Base-by-base conservation (phyloP, 1,140 invertebrate genomes). In the Eupristina koningsbergeri region DNA sequence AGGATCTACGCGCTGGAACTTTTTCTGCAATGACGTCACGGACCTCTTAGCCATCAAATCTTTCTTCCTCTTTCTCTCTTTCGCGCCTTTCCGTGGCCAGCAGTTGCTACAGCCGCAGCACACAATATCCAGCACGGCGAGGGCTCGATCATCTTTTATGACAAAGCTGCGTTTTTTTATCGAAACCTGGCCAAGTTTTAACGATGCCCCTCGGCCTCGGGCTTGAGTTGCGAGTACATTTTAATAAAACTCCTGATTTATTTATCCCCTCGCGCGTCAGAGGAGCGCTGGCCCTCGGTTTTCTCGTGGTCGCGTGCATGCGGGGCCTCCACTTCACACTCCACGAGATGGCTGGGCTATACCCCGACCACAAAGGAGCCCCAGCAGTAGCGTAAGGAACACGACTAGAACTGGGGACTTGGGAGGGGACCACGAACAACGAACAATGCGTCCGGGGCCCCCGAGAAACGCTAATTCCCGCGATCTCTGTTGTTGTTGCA, bases 11-110 rank as follows among this genome's bases (percentile, higher is more conserved):
- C 34, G 61, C 74, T 53, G 17, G 13, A 73, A 85, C 77, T 87
- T 86, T 84, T 85, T 86, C 84, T 67, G 29, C 71, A 58, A 22
- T 86, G 85, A 86, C 85, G 79, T 87, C 86, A 85, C 73, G 26
- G 29, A 45, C 67, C 45, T 73, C 31, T n/a, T 61, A 74, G 7
- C 39, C 69, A 67, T 81, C 53, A 58, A 58, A 75, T 80, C 29
- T 78, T 79, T 63, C 36, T 74, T 76, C 67, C 67, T 73, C 75
- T 77, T 75, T 63, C 47, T 82, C 67, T 75, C 41, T 50, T 26
- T 45, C 34, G 15, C 50, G 8, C 22, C 6, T 53, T 58, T 31
- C 39, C 45, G 15, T 26, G 50, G 2, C 7, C 64, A n/a, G n/a
- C n/a, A n/a, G n/a, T n/a, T n/a, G n/a, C n/a, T n/a, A n/a, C n/a